Percentiles rank a stretch among this genome's conserved stretches.
Evolutionary conservation across 1,140 invertebrate species (phyloP).

Genomic region (Scaptodrosophila lebanonensis): DNA sequence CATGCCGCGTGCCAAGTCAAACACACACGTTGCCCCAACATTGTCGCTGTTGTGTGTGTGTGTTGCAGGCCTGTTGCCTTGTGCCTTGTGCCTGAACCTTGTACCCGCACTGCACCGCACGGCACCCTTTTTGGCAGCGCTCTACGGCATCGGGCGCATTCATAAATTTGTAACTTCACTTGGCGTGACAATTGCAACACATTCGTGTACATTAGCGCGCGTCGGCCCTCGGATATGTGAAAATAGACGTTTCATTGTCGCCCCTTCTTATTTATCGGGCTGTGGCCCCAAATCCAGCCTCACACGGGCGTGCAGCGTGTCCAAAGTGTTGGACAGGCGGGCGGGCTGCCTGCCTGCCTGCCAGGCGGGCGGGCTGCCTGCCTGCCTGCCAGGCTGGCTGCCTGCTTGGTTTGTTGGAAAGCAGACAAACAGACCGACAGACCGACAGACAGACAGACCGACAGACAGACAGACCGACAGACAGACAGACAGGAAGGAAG

Average conservation of each 20-base stretch:
- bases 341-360: not conserved
- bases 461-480: not conserved
- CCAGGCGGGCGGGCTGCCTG: too few species aligned
- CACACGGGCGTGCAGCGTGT: constrained; percentile 62
- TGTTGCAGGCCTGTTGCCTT: not conserved
- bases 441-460: too few species aligned
- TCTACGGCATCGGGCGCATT: constrained; percentile 41
- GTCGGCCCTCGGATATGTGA: constrained; percentile 44
- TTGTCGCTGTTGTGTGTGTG: constrained; percentile 5
- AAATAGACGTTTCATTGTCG: constrained; percentile 77
- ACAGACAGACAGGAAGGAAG: constrained; percentile 1
- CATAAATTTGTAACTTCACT: constrained; percentile 77
- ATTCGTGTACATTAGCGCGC: constrained; percentile 72
- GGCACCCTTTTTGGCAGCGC: constrained; percentile 50
- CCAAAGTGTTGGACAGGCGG: constrained; percentile 42
- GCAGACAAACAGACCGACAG: too few species aligned
- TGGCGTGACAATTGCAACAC: constrained; percentile 76
- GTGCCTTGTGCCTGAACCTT: not conserved
- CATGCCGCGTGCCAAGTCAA: constrained; percentile 60
- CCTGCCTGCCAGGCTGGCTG: too few species aligned
- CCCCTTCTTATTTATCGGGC: constrained; percentile 22
- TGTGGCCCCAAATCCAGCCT: not conserved
- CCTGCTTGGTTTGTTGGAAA: too few species aligned
- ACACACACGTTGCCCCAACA: constrained; percentile 32
- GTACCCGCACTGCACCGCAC: not conserved